phyloP scores from a whole-genome alignment of 2,888 invertebrate genomes.

The Ophraella communa region DNA sequence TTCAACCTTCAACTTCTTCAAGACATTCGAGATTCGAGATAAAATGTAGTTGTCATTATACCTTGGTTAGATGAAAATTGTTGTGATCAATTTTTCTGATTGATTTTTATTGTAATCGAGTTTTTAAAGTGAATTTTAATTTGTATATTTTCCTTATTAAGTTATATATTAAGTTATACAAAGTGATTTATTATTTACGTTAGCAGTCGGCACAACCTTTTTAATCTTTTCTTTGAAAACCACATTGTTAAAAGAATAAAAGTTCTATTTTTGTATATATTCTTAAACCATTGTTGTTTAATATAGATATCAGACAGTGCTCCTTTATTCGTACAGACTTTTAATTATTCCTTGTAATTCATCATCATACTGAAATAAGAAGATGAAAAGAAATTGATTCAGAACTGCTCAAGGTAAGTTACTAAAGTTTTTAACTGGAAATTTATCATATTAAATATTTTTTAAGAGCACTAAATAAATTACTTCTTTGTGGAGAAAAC shows the following conservation, averaged over 20 bases:
- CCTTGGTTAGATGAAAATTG: neutral
- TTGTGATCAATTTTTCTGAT: slow-evolving; percentile 1
- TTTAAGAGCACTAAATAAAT: too few relatives aligned
- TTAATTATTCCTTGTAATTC: neutral
- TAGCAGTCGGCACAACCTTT: neutral
- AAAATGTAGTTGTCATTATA: neutral
- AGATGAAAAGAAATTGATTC: neutral
- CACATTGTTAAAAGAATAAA: neutral
- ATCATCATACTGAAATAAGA: neutral
- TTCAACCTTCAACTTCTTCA: too few relatives aligned
- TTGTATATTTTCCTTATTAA: neutral
- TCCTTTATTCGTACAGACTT: neutral
- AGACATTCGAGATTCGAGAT: too few relatives aligned
- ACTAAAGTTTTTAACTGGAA: too few relatives aligned
- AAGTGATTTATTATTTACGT: neutral
- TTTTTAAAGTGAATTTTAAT: neutral
- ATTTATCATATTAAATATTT: too few relatives aligned
- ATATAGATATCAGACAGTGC: slow-evolving; percentile 2
- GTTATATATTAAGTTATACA: too few relatives aligned
- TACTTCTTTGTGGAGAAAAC: too few relatives aligned
- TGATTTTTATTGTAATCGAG: neutral
- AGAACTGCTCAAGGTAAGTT: neutral
- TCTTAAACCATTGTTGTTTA: slow-evolving; percentile 4
- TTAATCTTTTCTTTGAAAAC: neutral
- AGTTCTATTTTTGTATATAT: slow-evolving; percentile 6